Base-by-base conservation (phyloP, 2,888 invertebrate genomes). In the Glyphotaelius pellucidus region DNA sequence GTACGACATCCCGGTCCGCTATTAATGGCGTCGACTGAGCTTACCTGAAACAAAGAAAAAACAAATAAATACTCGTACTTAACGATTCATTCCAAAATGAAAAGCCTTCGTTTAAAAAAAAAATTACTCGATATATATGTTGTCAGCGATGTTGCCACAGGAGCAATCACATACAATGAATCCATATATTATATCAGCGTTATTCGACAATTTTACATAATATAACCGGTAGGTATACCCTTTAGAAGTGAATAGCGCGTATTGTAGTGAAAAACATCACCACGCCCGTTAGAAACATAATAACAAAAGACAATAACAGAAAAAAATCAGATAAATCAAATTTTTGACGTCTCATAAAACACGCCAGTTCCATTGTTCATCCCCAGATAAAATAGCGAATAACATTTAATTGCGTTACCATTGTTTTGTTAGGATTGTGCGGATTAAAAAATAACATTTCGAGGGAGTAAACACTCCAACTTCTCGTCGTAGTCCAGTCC, bases 381-480 rank as follows among this genome's bases (percentile, higher is more conserved):
- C 90, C 90, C 47, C 90, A 81, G 90, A 92, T 90, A 90, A 80
- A 92, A 92, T 91, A 91, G 80, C 67, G 85, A 91, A 90, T 89
- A 92, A 80, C 88, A 83, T 91, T 91, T 92, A 92, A 92, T 92
- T 92, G 89, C 85, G 90, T 91, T 92, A 89, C 90, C 90, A 88
- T 92, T 92, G 92, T 92, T 87, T 47, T 67, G 42, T 90, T 88
- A 90, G 90, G 90, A 90, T 92, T 87, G 83, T 83, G 88, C 42
- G 91, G 92, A 92, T 92, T 92, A 92, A 90, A 87, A 92, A 92
- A 90, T 81, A 81, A 80, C 92, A 90, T 90, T 92, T 86, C 86
- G 87, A 87, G 42, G 85, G 90, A 92, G 92, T 52, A 47, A 47
- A 52, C 7, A 5, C 19, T 67, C 7, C 0, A 9, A 7, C n/a